Base-by-base conservation (phyloP, 1,140 invertebrate species). In the Cryptotermes secundus region DNA sequence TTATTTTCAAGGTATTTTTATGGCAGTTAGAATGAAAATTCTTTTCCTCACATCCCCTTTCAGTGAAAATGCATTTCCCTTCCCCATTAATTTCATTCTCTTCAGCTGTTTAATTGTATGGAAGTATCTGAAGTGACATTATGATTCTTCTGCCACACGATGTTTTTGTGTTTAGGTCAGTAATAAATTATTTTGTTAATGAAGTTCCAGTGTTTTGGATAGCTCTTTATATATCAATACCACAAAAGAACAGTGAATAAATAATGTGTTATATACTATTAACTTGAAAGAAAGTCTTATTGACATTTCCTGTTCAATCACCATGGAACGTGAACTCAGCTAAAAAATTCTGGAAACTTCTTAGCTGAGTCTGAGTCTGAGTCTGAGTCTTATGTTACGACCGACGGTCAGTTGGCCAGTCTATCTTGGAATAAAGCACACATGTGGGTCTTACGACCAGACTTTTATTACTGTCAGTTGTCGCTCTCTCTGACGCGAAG, bases 231-330 rank as follows among this genome's bases (percentile, higher is more conserved):
- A 3, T 72, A 72, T n/a, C 6, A 31, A n/a, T n/a, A 6, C 59
- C 59, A 72, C 0, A 31, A 72, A 72, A 72, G 59, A 72, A 72
- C n/a, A 72, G 9, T 72, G 59, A 72, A 72, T 72, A 72, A 72
- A 72, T 72, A 31, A 72, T 72, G 59, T 72, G 59, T 72, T 72
- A 72, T 49, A 49, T 72, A 72, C 59, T 10, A n/a, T 72, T 72
- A 72, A 26, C 26, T 72, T 59, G 4, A 59, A 59, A 59, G 3
- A 22, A 38, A 38, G n/a, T n/a, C n/a, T n/a, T n/a, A n/a, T n/a
- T n/a, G n/a, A n/a, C n/a, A n/a, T n/a, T n/a, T n/a, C n/a, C n/a
- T n/a, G n/a, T n/a, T n/a, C n/a, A n/a, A n/a, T n/a, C n/a, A n/a
- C n/a, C n/a, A n/a, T n/a, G n/a, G n/a, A n/a, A n/a, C n/a, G n/a